Evolutionary conservation across 2,113 vertebrate species (phyloP), one percentile per base, ranked within the genome.

Genomic region (Mesembrinibis cayennensis): DNA sequence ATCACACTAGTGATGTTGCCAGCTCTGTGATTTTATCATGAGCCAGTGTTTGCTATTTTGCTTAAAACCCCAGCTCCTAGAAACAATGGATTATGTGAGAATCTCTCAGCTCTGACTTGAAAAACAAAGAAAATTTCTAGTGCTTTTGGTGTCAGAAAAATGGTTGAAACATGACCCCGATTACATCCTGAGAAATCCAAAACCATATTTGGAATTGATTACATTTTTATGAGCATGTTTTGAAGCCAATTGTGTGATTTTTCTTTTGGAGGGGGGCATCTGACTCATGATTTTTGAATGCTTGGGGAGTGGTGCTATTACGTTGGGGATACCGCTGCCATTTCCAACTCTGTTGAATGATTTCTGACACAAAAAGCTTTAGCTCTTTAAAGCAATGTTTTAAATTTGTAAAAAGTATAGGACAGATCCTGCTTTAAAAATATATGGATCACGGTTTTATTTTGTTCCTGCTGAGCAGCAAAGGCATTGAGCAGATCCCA

Each of bases 251-350:
- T 15, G 63, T 94, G 56, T 86, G 85, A 92, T 90, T 90, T 95
- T 93, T 91, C 53, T 95, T 95, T 89, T 76, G 56, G 76, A 91
- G 61, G 34, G 80, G 77, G 86, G 56, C 65, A 76, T 95, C 82
- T 97, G 94, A 97, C 92, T 97, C 93, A 94, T 92, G 89, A 84
- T 95, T 89, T 95, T 72, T 96, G 77, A 97, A 97, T 91, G 92
- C 73, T 76, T 95, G 92, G 69, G 95, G 92, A 95, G 94, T 92
- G 86, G 86, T 93, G 70, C 61, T 94, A 3, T 90, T 93, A 36
- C 44, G 65, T 0, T 67, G 89, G 90, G 77, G 83, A 92, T 87
- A 79, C 69, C 12, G 2, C 52, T 45, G 52, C 38, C 72, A 9
- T 92, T 93, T 92, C 85, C 91, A 89, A 63, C 26, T 84, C 67